phyloP scores from a whole-genome alignment of 2,797 vertebrate genomes.

The Ateles fusciceps region DNA sequence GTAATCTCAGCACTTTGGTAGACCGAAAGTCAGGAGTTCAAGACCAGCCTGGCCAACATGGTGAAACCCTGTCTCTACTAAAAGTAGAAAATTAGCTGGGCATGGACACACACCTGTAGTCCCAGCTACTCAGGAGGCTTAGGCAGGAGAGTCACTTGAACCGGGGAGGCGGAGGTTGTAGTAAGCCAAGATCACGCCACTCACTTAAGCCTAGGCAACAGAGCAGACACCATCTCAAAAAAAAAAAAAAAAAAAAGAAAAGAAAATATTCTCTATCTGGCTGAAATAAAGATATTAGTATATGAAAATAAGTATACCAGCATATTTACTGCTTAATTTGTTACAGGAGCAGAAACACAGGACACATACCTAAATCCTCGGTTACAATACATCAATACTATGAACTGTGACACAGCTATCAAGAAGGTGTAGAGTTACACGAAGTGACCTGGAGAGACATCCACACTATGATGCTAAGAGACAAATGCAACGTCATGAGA shows the following conservation, averaged over 20 bases:
- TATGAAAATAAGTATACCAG: background rate
- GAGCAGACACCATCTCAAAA: background rate
- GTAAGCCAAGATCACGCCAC: fast-evolving
- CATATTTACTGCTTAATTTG: background rate
- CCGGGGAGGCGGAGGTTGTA: background rate
- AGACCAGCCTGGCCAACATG: background rate
- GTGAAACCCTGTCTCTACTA: background rate
- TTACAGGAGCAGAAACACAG: background rate
- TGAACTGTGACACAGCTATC: background rate
- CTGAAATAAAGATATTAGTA: background rate
- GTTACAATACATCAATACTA: background rate
- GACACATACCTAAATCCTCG: background rate
- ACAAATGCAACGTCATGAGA: background rate
- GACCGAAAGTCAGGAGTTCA: background rate
- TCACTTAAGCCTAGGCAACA: background rate
- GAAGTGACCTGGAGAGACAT: background rate
- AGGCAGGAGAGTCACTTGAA: background rate
- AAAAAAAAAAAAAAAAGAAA: too few species aligned
- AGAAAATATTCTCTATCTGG: background rate
- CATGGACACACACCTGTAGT: background rate
- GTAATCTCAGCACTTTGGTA: background rate
- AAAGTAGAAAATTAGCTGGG: background rate
- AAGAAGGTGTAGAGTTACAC: background rate
- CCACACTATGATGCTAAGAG: background rate
- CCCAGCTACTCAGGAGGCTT: background rate